A percentile compares a stretch with the other conserved stretches of the same genome.
phyloP scores from a whole-genome alignment of 2,113 vertebrate species.

The Elachura formosa region DNA sequence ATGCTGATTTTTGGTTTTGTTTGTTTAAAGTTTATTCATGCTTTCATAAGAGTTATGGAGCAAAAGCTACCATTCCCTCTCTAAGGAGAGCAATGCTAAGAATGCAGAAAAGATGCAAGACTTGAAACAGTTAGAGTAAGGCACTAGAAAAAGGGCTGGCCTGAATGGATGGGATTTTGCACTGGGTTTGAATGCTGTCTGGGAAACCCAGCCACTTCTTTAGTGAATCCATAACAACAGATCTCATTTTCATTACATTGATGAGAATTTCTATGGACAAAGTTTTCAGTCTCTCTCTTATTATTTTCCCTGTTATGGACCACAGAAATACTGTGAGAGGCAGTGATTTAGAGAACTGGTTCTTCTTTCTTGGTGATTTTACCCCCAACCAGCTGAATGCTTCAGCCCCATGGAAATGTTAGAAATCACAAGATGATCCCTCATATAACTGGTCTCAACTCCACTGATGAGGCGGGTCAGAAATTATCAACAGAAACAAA shows the following conservation, averaged over 20 bases:
- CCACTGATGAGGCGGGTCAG: neutral
- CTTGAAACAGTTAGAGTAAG: slow-evolving; percentile 21
- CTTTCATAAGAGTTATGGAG: slow-evolving; percentile 26
- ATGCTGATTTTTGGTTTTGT: slow-evolving; percentile 51
- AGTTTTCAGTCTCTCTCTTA: neutral
- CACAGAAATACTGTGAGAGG: neutral
- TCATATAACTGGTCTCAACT: neutral
- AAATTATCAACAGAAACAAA: neutral
- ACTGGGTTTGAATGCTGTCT: neutral
- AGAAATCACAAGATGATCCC: neutral
- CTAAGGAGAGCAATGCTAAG: neutral
- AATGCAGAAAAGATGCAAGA: slow-evolving; percentile 27
- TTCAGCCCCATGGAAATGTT: neutral
- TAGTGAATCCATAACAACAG: neutral
- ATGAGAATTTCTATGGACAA: neutral
- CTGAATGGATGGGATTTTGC: neutral
- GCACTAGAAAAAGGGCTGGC: neutral
- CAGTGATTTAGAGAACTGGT: neutral
- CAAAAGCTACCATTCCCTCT: slow-evolving; percentile 13
- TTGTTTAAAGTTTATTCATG: slow-evolving; percentile 35
- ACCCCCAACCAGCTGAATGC: neutral
- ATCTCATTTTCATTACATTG: neutral
- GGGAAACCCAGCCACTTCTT: neutral
- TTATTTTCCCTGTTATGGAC: neutral
- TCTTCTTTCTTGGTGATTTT: neutral